Evolutionary conservation across 2,888 invertebrate genomes (phyloP), one percentile per base, ranked within the genome.

Genomic region (Cabera pusaria): DNA sequence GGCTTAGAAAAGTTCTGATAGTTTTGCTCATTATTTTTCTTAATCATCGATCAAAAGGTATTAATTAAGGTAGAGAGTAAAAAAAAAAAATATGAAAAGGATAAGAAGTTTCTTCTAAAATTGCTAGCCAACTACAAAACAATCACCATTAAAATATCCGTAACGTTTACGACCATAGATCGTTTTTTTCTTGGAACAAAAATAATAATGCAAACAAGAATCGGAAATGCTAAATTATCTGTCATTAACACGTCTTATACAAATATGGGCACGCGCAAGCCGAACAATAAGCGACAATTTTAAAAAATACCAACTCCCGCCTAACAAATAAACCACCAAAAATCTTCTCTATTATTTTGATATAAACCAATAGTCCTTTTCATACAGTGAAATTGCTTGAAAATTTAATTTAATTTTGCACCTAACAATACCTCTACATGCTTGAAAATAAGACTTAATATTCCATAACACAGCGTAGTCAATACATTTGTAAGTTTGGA

Each of bases 171-270:
- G 1, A n/a, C 25, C 9, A 4, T n/a, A 6, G 14, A 14, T 24
- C 12, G 1, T 24, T 5, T 4, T 5, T 25, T 14, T 14, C 1
- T 6, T 25, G n/a, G 1, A 17, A 21, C 6, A 26, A 7, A 20
- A 8, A 16, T 6, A 2, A 1, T 7, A 19, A 6, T 20, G 6
- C 17, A 34, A 24, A 28, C 25, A 21, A 39, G 10, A 21, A 35
- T 24, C 6, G 9, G 19, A 24, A 54, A 50, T 31, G 28, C 23
- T 37, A 44, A 60, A 63, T 61, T 61, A 58, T 54, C 57, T 37
- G 50, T 59, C 64, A 72, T 75, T 61, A 74, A 71, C 72, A 72
- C 71, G 61, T 56, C 44, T 45, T 54, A 59, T 44, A 62, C 60
- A 71, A 64, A 57, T 49, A 50, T 49, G 47, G 64, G 38, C 64